A percentile compares a stretch with the other conserved stretches of the same genome.
Conservation (phyloP, 2,888 invertebrate genomes). For the Uloborus plumipes region DNA sequence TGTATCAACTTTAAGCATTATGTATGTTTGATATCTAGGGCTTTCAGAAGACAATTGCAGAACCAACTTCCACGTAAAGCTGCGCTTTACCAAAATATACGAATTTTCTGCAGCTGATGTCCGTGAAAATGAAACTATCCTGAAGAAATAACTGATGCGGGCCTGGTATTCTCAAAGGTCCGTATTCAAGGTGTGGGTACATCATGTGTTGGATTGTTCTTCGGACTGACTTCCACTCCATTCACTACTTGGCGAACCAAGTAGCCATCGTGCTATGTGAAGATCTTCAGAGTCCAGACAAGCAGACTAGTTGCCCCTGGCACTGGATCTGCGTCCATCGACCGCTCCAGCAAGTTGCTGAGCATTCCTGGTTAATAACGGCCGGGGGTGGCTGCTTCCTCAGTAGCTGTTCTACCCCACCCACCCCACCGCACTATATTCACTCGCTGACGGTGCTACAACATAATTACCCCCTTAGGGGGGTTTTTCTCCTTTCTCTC, state of each 20-base stretch:
- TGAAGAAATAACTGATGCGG: no score
- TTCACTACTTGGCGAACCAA: slow-evolving; percentile 23
- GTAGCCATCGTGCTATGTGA: slow-evolving; percentile 13
- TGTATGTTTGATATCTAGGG: no score
- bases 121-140: no score
- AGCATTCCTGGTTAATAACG: slow-evolving; percentile 61
- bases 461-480: slow-evolving; percentile 51
- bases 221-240: neutral
- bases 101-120: no score
- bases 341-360: slow-evolving; percentile 48
- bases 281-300: slow-evolving; percentile 36
- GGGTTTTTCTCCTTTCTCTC: slow-evolving; percentile 24
- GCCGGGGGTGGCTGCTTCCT: slow-evolving; percentile 56
- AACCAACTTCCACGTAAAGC: no score
- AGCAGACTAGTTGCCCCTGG: slow-evolving; percentile 51
- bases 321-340: slow-evolving; percentile 43
- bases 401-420: slow-evolving; percentile 47
- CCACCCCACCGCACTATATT: slow-evolving; percentile 22
- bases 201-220: no score
- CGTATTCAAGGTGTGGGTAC: no score
- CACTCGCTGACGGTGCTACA: slow-evolving; percentile 51
- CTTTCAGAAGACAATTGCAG: no score
- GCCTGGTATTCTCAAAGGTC: no score
- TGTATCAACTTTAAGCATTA: no score
- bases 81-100: no score